Base-by-base conservation (phyloP, 1,140 invertebrate genomes). In the Radopholus similis region DNA sequence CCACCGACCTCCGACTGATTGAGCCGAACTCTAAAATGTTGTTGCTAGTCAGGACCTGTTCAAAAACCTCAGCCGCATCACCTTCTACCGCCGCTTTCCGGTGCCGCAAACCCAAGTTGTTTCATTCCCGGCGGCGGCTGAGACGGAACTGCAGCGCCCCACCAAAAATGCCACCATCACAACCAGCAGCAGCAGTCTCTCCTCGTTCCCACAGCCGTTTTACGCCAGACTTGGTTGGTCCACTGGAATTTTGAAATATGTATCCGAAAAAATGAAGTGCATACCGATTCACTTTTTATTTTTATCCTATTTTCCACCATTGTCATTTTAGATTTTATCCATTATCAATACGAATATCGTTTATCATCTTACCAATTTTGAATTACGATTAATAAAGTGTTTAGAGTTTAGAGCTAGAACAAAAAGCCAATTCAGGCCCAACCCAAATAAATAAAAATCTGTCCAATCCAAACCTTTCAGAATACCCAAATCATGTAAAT, bases 61-160 rank as follows among this genome's bases (percentile, higher is more conserved):
- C 40, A 62, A 62, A 30, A 62, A 62, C 49, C 42, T 47, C 40
- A 51, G 37, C n/a, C 42, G 38, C 32, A 62, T 62, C n/a, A 62
- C 58, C 13, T 34, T 62, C 21, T 62, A 62, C 32, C 40, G 58
- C 23, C 42, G 26, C 30, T 18, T 62, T 0, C 58, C 58, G n/a
- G n/a, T n/a, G 4, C 32, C 58, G 11, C 42, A 42, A 13, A 49
- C 58, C 3, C 58, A 62, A 28, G 42, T 42, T 21, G 44, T 62
- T 2, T 42, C 40, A 34, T 49, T 47, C 4, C 58, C 58, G 3
- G 8, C 28, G 4, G 58, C 9, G 6, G 8, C 58, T 21, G 21
- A 38, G 9, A 11, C 40, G 40, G 34, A 42, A 18, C 9, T 3
- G 21, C 11, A 18, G 13, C 11, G 38, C 5, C 6, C 18, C 49